Evolutionary conservation across 2,888 invertebrate genomes (phyloP).

Genomic region (Troides aeacus): DNA sequence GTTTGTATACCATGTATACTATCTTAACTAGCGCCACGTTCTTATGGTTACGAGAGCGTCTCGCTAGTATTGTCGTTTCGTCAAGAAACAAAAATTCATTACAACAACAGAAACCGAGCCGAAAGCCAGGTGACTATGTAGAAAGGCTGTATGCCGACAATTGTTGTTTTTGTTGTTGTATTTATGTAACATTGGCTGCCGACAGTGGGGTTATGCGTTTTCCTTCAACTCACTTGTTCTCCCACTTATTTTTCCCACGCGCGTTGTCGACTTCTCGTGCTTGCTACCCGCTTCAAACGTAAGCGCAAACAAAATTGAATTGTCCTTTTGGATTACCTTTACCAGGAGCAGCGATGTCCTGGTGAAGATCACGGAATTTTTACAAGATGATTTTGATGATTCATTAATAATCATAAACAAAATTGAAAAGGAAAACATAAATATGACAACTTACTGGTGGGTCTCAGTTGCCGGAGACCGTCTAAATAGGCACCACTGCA

Average conservation of each 20-base stretch:
- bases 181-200: constrained; percentile 45
- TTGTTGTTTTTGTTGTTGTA: constrained; percentile 36
- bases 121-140: constrained; percentile 8
- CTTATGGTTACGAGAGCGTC: too few relatives aligned
- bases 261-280: constrained; percentile 20
- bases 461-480: too few relatives aligned
- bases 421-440: too few relatives aligned
- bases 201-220: constrained; percentile 44
- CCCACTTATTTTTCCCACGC: constrained; percentile 43
- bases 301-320: not conserved
- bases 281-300: constrained; percentile 15
- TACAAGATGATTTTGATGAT: too few relatives aligned
- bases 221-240: constrained; percentile 34
- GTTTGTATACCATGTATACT: too few relatives aligned
- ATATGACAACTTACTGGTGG: too few relatives aligned
- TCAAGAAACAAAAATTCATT: not conserved
- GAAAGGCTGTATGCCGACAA: constrained; percentile 24
- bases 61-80: too few relatives aligned
- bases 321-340: not conserved
- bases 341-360: too few relatives aligned
- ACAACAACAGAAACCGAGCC: not conserved
- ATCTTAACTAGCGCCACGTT: too few relatives aligned
- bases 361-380: too few relatives aligned
- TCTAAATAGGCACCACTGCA: too few relatives aligned
- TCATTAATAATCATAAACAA: too few relatives aligned